Conservation (phyloP, 2,888 invertebrate species). For the Lomographa bimaculata region DNA sequence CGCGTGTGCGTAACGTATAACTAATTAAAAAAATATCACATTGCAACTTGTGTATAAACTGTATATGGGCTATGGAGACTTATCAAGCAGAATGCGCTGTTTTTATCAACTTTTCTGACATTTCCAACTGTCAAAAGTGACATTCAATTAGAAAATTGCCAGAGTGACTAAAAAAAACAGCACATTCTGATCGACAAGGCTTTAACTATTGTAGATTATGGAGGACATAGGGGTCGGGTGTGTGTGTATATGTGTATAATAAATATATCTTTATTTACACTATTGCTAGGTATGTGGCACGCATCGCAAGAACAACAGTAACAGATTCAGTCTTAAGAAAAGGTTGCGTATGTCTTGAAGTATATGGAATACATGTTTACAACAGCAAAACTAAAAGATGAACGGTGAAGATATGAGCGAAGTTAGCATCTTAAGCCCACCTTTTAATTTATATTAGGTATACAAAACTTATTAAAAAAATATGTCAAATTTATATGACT, state of each 20-base stretch:
- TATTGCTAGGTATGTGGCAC: slow-evolving; percentile 62
- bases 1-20: slow-evolving; percentile 48
- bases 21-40: slow-evolving; percentile 67
- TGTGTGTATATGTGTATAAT: slow-evolving; percentile 64
- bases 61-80: slow-evolving; percentile 75
- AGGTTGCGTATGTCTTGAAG: slow-evolving; percentile 27
- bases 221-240: slow-evolving; percentile 62
- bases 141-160: slow-evolving; percentile 7
- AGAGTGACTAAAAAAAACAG: slow-evolving; percentile 39
- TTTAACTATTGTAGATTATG: slow-evolving; percentile 76
- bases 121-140: not conserved
- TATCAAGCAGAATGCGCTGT: slow-evolving; percentile 54
- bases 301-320: slow-evolving; percentile 50
- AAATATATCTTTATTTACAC: slow-evolving; percentile 63
- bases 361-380: too few species aligned
- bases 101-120: slow-evolving; percentile 15
- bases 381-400: too few species aligned
- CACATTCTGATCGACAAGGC: slow-evolving; percentile 51
- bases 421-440: too few species aligned
- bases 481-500: too few species aligned
- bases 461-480: too few species aligned
- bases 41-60: slow-evolving; percentile 69
- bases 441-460: too few species aligned
- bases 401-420: too few species aligned
- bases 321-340: slow-evolving; percentile 66